Base-by-base conservation (phyloP, 35 echinoderm and acorn worm genomes). In the Holothuria glaberrima region DNA sequence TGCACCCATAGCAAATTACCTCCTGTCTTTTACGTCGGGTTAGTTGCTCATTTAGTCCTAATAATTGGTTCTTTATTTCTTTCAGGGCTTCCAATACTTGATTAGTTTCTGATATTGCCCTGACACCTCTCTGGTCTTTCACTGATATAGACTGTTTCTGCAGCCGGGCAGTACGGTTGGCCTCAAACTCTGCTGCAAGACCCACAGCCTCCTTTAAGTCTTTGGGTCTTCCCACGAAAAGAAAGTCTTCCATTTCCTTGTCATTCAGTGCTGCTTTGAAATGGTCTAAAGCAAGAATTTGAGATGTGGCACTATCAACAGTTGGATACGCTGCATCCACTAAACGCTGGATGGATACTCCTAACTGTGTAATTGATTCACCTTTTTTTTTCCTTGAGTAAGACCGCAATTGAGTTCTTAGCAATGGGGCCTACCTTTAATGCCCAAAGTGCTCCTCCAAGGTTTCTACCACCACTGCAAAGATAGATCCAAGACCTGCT, bases 1-100 rank as follows among this genome's bases (percentile, higher is more conserved):
- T 65, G 21, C 66, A 69, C 12, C 66, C 66, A 69, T 30, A 69
- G 66, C 66, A 69, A 69, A 69, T 33, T 69, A 69, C 13, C 24
- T 29, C 66, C 12, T 27, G 31, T 33, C n/a, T 69, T 69, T 69
- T 69, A 69, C 66, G 66, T 33, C 25, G n/a, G n/a, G 25, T 25
- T 33, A 69, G 25, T 69, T 69, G 66, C 66, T 69, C 63, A 21
- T 66, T 12, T 2, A 66, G 28, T 29, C 21, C 22, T 29, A 2
- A 22, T 0, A 66, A 19, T 66, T 66, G 63, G 21, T 66, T 21
- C 16, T 69, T 69, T 0, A 69, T 69, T 69, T 69, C n/a, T 17
- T 54, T 54, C 13, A 54, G 1, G 50, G 13, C 13, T 14, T 54
- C 50, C 12, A 54, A 54, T 14, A 46, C 50, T 9, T 69, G 4